phyloP scores from a whole-genome alignment of 2,113 vertebrate species.

The Albula goreensis region DNA sequence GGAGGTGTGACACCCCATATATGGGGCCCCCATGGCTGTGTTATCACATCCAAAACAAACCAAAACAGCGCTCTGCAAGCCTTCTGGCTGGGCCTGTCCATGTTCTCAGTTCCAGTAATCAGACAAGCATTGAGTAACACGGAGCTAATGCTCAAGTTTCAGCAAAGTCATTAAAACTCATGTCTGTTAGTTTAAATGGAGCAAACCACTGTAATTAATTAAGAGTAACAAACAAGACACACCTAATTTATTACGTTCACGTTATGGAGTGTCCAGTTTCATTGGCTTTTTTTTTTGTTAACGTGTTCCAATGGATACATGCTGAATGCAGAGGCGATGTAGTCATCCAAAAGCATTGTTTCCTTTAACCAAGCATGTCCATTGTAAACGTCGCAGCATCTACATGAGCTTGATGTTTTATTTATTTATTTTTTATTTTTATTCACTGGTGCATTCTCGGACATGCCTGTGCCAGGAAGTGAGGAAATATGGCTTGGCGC shows the following conservation, averaged over 20 bases:
- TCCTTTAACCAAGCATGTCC: slow-evolving; percentile 1
- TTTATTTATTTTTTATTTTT: background rate
- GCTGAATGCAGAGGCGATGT: slow-evolving; percentile 22
- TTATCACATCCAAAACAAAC: background rate
- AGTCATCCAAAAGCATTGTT: background rate
- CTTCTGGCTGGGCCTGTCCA: background rate
- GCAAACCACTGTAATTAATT: slow-evolving; percentile 15
- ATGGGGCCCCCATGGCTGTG: background rate
- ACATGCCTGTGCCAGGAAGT: background rate
- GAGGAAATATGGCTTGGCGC: slow-evolving; percentile 8
- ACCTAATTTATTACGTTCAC: slow-evolving; percentile 16
- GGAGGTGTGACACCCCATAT: background rate
- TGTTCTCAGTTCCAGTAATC: background rate
- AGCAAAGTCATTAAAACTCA: background rate
- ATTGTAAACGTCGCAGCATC: background rate
- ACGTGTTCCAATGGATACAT: slow-evolving; percentile 13
- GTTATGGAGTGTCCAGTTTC: background rate
- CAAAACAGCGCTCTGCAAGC: background rate
- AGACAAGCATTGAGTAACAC: background rate
- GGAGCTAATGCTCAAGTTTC: slow-evolving; percentile 17
- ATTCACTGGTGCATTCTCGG: background rate
- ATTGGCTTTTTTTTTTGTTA: background rate
- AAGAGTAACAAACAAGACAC: slow-evolving; percentile 23
- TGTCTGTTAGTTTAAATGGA: slow-evolving; percentile 12
- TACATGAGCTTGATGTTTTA: background rate